Conservation (phyloP, 2,888 invertebrate species). For the Stenotaenia linearis region DNA sequence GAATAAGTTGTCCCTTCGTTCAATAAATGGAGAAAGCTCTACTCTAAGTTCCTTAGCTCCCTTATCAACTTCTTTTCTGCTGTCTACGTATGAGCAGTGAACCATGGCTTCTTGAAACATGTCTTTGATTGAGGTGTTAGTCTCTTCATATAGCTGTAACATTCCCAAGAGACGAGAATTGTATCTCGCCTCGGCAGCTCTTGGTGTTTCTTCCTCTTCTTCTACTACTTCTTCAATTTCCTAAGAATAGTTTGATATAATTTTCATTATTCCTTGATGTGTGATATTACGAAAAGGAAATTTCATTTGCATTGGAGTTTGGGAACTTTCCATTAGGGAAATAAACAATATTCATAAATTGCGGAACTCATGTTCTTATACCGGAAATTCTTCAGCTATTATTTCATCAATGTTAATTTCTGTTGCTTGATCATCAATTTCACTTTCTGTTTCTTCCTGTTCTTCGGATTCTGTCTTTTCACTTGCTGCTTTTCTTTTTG, state of each 20-base stretch:
- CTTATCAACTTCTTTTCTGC: not conserved
- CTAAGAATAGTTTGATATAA: too few relatives aligned
- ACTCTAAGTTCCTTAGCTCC: not conserved
- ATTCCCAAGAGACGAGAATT: not conserved
- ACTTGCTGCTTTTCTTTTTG: not conserved
- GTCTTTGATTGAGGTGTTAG: not conserved
- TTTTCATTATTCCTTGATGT: too few relatives aligned
- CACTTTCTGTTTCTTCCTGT: not conserved
- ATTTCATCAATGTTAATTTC: not conserved
- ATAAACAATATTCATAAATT: too few relatives aligned
- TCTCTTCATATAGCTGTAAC: not conserved
- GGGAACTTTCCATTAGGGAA: too few relatives aligned
- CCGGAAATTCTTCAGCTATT: constrained; percentile 6
- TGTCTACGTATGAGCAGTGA: not conserved
- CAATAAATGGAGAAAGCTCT: not conserved
- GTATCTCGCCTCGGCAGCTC: not conserved
- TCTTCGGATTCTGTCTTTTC: not conserved
- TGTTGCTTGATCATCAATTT: not conserved
- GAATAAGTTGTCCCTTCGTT: not conserved
- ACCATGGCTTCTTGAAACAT: not conserved
- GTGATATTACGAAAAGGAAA: too few relatives aligned
- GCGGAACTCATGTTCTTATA: too few relatives aligned
- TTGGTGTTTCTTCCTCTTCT: not conserved
- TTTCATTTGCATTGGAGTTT: too few relatives aligned
- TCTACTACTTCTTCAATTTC: not conserved